These are phyloP conservation scores for Otis tarda DNA, from an alignment of 2,113 vertebrate genomes.

Conservation along the genomic window DNA sequence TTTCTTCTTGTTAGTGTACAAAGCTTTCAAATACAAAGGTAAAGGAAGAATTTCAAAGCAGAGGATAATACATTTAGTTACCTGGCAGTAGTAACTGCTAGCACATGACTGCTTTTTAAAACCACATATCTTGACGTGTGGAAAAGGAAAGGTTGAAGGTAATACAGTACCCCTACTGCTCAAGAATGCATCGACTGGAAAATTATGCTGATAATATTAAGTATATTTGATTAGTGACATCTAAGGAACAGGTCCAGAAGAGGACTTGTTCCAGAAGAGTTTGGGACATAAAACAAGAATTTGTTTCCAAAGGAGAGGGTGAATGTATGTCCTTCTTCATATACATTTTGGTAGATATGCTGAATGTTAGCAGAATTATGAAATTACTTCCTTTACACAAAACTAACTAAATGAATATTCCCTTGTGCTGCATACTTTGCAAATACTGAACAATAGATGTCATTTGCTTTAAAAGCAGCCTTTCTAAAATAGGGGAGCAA, in stretches of 20 bases:
- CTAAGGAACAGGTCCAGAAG: not conserved
- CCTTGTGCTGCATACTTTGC: not conserved
- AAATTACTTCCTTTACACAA: not conserved
- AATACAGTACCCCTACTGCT: not conserved
- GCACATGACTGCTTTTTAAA: not conserved
- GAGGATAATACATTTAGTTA: not conserved
- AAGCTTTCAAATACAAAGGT: not conserved
- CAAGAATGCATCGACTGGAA: not conserved
- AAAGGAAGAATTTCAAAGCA: not conserved
- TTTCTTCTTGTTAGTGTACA: not conserved
- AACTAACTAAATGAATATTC: not conserved
- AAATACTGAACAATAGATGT: not conserved
- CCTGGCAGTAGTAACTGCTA: not conserved
- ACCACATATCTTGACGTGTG: not conserved
- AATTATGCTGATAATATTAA: not conserved
- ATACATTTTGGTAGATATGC: fast-evolving
- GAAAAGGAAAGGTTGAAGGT: not conserved
- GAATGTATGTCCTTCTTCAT: not conserved
- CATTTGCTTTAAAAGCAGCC: not conserved
- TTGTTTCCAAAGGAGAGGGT: not conserved
- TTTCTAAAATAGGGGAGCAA: not conserved
- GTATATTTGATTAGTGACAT: not conserved
- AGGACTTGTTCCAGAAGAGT: not conserved
- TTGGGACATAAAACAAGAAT: not conserved
- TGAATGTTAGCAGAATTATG: not conserved